phyloP scores from a whole-genome alignment of 2,113 vertebrate species.

The Numenius arquata region DNA sequence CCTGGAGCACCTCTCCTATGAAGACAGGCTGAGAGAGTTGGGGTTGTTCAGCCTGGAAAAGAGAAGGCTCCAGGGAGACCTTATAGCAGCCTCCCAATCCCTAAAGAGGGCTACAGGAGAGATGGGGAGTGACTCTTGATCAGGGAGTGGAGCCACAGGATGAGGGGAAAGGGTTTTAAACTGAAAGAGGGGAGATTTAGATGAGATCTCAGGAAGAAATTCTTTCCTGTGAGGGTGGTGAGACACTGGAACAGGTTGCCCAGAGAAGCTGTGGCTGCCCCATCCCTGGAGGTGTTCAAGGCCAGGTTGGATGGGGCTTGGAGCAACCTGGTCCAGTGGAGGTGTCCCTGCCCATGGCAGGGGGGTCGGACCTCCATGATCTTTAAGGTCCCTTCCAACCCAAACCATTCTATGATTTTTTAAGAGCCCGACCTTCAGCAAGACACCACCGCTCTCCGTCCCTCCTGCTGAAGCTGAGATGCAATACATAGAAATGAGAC shows the following conservation, averaged over 20 bases:
- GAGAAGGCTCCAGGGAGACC: neutral
- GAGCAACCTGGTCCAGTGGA: neutral
- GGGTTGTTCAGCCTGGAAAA: neutral
- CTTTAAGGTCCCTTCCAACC: neutral
- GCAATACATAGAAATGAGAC: fast-evolving
- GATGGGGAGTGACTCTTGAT: neutral
- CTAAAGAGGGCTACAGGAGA: neutral
- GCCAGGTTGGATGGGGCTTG: neutral
- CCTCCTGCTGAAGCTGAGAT: neutral
- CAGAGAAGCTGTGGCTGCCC: neutral
- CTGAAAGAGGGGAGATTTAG: neutral
- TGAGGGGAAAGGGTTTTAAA: neutral
- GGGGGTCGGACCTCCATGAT: too few relatives aligned
- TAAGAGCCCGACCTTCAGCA: neutral
- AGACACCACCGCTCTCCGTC: neutral
- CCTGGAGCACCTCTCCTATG: neutral
- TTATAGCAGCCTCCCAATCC: neutral
- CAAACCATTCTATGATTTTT: neutral
- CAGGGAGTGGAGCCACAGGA: neutral
- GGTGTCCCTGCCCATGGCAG: neutral
- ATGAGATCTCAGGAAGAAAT: neutral
- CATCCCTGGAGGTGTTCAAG: neutral
- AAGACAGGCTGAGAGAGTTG: neutral
- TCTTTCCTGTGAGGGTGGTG: neutral
- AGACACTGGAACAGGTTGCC: neutral